Percentiles rank a stretch among this genome's conserved stretches.
phyloP scores from a whole-genome alignment of 2,888 invertebrate species.

The Acronicta psi region DNA sequence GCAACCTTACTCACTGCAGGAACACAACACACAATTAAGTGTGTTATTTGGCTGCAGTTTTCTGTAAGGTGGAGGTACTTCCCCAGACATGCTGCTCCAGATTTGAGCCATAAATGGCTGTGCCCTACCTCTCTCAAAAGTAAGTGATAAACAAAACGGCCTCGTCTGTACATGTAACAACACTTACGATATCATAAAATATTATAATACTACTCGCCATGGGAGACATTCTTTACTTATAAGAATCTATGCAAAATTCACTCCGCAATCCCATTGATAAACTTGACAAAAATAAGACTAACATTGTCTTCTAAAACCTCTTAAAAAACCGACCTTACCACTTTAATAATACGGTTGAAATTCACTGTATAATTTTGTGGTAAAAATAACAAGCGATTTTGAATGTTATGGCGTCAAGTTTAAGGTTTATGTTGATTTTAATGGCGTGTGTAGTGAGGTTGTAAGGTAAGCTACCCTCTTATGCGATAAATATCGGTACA shows the following conservation, averaged over 20 bases:
- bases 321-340: constrained; percentile 7
- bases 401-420: fast-evolving
- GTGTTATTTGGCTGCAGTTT: too few relatives aligned
- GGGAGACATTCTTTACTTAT: constrained; percentile 46
- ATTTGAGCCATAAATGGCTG: too few relatives aligned
- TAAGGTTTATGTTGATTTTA: constrained; percentile 3
- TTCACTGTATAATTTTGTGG: not conserved
- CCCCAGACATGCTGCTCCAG: too few relatives aligned
- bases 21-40: too few relatives aligned
- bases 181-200: constrained; percentile 44
- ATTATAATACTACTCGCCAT: constrained; percentile 32
- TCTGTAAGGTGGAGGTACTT: too few relatives aligned
- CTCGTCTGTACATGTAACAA: constrained; percentile 29
- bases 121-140: too few relatives aligned
- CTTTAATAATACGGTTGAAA: not conserved
- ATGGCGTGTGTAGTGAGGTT: constrained; percentile 4
- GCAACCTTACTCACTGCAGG: too few relatives aligned
- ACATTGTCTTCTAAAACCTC: not conserved
- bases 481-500: constrained; percentile 46
- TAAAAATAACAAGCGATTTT: not conserved
- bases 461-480: constrained; percentile 25
- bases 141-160: too few relatives aligned
- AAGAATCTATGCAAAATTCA: constrained; percentile 52
- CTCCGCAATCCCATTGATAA: constrained; percentile 31
- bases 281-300: not conserved